A percentile compares a stretch with the other conserved stretches of the same genome.
Evolutionary conservation across 2,113 vertebrate species (phyloP).

Genomic region (Platichthys flesus): DNA sequence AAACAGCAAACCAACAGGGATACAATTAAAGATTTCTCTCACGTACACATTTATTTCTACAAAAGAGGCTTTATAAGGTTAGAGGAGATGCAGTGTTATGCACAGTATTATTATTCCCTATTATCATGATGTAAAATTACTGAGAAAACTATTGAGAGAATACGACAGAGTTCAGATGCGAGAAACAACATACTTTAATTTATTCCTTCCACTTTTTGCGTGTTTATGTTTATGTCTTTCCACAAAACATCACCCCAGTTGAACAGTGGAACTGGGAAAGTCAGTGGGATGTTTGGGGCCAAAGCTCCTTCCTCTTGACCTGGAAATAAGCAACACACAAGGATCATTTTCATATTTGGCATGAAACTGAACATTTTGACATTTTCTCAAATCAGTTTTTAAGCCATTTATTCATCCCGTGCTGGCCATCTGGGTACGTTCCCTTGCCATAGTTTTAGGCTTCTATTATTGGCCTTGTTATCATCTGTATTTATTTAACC

Average conservation of each 20-base stretch:
- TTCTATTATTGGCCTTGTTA: conserved; percentile 15
- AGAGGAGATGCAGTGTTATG: background rate
- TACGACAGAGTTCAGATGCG: background rate
- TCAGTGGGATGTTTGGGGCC: too few relatives aligned
- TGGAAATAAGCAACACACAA: too few relatives aligned
- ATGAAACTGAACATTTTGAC: too few relatives aligned
- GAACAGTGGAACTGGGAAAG: too few relatives aligned
- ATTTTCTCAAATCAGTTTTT: too few relatives aligned
- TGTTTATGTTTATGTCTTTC: too few relatives aligned
- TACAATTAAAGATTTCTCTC: background rate
- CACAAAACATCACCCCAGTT: too few relatives aligned
- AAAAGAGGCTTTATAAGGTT: background rate
- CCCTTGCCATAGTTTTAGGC: background rate
- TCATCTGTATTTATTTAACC: conserved; percentile 11
- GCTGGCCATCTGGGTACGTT: too few relatives aligned
- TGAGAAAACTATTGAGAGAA: background rate
- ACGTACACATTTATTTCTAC: background rate
- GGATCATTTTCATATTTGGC: too few relatives aligned
- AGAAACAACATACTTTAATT: background rate
- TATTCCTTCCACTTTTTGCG: background rate
- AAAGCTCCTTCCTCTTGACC: too few relatives aligned
- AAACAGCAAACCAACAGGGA: conserved; percentile 18
- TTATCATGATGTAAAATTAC: background rate
- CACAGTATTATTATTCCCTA: background rate
- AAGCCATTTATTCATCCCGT: too few relatives aligned